Percentiles rank a stretch among this genome's conserved stretches.
These are phyloP conservation scores for Anhinga rufa DNA, from an alignment of 2,113 vertebrate genomes.

Conservation along the genomic window DNA sequence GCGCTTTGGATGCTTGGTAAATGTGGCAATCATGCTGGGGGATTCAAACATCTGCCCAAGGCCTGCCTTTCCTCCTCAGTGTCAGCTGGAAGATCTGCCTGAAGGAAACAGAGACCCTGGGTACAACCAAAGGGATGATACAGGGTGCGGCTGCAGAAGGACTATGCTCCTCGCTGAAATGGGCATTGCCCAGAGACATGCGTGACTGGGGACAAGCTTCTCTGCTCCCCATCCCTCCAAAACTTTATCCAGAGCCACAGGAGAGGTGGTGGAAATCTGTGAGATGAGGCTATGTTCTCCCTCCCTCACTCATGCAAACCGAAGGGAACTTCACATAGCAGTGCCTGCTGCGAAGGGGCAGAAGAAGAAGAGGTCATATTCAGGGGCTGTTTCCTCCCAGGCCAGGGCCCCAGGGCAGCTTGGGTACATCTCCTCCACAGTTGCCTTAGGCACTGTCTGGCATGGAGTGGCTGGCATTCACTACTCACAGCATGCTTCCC, in stretches of 20 bases:
- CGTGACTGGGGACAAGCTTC: rapidly evolving
- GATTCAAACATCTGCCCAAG: background rate
- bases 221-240: background rate
- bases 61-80: background rate
- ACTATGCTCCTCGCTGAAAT: background rate
- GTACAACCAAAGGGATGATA: background rate
- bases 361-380: background rate
- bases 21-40: background rate
- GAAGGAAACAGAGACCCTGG: background rate
- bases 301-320: background rate
- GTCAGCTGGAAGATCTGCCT: background rate
- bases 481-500: background rate
- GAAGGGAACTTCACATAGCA: background rate
- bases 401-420: background rate
- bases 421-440: background rate
- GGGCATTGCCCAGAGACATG: background rate
- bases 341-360: background rate
- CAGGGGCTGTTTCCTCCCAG: background rate
- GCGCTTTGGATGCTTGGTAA: background rate
- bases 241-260: background rate
- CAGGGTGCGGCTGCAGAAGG: rapidly evolving
- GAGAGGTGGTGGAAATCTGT: background rate
- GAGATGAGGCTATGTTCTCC: background rate
- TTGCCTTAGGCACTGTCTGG: background rate
- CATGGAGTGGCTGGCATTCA: background rate